Evolutionary conservation across 2,113 vertebrate species (phyloP).

Genomic region (human (Homo sapiens)): GRCh38 chr1:47623001-47623500

Average conservation of each 20-base stretch:
- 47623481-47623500: background rate
- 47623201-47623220: background rate
- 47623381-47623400: accelerated
- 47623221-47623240: background rate
- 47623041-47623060: background rate
- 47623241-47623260: background rate
- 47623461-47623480: background rate
- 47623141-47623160: background rate
- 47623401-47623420: background rate
- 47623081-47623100: background rate
- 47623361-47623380: no score
- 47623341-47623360: accelerated
- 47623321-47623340: background rate
- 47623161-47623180: background rate
- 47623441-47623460: background rate
- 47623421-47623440: background rate
- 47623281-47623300: background rate
- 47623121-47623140: background rate
- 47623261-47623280: background rate
- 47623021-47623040: constrained; percentile 42
- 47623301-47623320: background rate
- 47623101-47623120: background rate
- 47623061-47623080: background rate
- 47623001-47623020: constrained; percentile 32
- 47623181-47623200: background rate